Base-by-base conservation (phyloP, 2,888 invertebrate species). In the Allygus modestus region DNA sequence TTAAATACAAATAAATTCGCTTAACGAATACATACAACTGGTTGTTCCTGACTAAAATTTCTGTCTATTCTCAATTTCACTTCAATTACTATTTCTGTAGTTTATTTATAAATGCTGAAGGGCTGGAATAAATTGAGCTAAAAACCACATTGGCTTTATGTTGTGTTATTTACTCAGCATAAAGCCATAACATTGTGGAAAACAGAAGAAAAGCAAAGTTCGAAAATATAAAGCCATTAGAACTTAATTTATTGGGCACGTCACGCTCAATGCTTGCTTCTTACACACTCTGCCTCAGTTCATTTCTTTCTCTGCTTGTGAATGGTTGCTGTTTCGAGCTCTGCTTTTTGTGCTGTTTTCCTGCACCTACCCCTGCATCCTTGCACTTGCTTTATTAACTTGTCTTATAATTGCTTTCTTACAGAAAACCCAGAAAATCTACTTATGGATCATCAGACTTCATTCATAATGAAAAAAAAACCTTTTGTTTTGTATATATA, bases 181-280 rank as follows among this genome's bases (percentile, higher is more conserved):
- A 77, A 77, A 51, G 23, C 23, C 51, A 51, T 28, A 1, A 26
- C 9, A 31, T 58, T 79, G 79, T 79, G 79, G 79, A 33, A 79
- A 79, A 79, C 79, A 79, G 79, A 58, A 79, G 79, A 33, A 90
- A 91, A 91, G 91, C 91, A 91, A 89, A 91, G 91, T 91, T 91
- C 91, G 90, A 88, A 88, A 88, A 37, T 65, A 69, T 17, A n/a
- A 41, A 71, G n/a, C 9, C 61, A 51, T 20, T 69, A 17, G 86
- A 88, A 89, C 88, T 88, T 86, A 88, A 87, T 88, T 90, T 91
- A 90, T 91, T 91, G 91, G 91, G 91, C 90, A 90, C 90, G 88
- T 85, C 58, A 37, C 86, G 86, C 86, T 86, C 85, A 85, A 86
- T 85, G 79, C 79, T 58, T 75, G 82, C 82, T 81, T 4, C 83